Evolutionary conservation across 2,113 vertebrate genomes (phyloP).

Genomic region (Galemys pyrenaicus): DNA sequence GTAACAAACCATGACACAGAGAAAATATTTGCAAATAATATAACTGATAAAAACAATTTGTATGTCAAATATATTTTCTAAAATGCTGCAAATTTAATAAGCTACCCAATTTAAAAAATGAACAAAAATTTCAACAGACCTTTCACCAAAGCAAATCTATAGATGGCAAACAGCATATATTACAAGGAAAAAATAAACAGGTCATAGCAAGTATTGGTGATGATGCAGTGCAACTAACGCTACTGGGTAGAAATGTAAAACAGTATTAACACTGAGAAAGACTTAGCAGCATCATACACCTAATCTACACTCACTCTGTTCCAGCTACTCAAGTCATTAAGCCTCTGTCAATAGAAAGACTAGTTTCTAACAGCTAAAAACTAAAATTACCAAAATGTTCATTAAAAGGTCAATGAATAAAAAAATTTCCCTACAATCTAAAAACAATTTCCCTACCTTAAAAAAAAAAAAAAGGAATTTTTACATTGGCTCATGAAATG

Average conservation of each 20-base stretch:
- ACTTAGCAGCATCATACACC: not conserved
- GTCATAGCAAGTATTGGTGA: not conserved
- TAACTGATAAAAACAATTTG: not conserved
- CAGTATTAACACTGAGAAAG: not conserved
- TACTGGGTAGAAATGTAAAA: not conserved
- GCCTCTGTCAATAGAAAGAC: not conserved
- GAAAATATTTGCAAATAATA: conserved; percentile 17
- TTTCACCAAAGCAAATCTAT: conserved; percentile 22
- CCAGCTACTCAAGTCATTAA: not conserved
- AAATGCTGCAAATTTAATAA: not conserved
- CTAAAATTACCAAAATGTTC: not conserved
- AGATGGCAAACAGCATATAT: not conserved
- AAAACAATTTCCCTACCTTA: not conserved
- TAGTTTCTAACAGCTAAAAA: not conserved
- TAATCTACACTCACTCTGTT: not conserved
- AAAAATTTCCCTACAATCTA: not conserved
- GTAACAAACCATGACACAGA: not conserved
- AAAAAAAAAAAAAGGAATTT: not conserved
- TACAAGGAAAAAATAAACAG: not conserved
- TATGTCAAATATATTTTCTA: not conserved
- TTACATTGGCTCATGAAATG: not conserved
- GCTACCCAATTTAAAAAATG: not conserved
- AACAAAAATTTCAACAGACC: not conserved
- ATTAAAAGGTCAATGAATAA: not conserved
- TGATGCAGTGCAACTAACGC: not conserved